phyloP scores from a whole-genome alignment of 2,797 vertebrate genomes.

The Odontamblyopus lacepedii region DNA sequence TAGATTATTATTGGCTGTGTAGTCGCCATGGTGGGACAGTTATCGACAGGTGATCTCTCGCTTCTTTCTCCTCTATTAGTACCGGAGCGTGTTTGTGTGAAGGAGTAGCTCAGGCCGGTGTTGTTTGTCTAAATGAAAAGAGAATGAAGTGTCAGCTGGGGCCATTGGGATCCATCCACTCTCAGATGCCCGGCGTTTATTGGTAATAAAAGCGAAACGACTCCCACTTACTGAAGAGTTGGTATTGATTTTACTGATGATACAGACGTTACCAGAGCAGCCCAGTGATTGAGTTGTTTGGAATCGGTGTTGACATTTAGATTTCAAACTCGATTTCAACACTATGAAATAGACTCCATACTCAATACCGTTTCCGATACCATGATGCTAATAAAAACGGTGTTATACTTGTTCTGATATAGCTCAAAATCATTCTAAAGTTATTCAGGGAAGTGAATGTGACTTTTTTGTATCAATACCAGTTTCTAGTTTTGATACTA shows the following conservation, averaged over 20 bases:
- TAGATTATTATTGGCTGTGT: background rate
- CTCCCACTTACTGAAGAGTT: background rate
- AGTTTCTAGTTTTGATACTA: too few relatives aligned
- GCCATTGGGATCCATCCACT: background rate
- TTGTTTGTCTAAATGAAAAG: conserved; percentile 3
- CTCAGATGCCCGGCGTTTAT: background rate
- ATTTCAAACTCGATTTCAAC: too few relatives aligned
- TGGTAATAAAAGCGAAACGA: background rate
- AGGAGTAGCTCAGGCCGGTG: background rate
- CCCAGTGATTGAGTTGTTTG: background rate
- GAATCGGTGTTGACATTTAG: background rate
- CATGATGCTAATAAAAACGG: too few relatives aligned
- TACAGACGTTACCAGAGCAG: background rate
- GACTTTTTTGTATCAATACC: too few relatives aligned
- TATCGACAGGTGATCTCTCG: background rate
- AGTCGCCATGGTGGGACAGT: background rate
- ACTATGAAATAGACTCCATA: too few relatives aligned
- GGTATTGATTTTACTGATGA: background rate
- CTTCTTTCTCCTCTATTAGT: background rate
- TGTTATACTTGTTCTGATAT: too few relatives aligned
- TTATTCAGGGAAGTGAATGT: too few relatives aligned
- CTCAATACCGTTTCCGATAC: too few relatives aligned
- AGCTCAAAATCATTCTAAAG: too few relatives aligned
- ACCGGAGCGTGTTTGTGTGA: background rate
- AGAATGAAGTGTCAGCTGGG: background rate